Evolutionary conservation across 2,113 vertebrate species (phyloP), one percentile per base, ranked within the genome.

Genomic region (Neogobius melanostomus): DNA sequence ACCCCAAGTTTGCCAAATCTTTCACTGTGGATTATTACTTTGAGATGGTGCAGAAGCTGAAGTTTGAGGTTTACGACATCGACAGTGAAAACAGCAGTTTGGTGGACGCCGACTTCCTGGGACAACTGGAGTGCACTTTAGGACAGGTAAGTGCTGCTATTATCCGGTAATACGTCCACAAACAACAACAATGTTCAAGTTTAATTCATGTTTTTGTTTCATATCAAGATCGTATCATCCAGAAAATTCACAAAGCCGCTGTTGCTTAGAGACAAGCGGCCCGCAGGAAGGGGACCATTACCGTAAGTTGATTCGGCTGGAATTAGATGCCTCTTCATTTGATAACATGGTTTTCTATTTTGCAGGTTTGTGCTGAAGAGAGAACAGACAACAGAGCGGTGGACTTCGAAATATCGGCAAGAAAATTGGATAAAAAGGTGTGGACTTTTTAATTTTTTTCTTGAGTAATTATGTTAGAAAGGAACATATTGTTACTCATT

Each of bases 361-460:
- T 81, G 11, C 59, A 98, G 97, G 92, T 98, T 72, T 92, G 85
- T 84, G 97, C 96, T 45, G 98, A 99, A 86, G 98, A 98, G 92
- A 92, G 94, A 66, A 98, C 96, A 62, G 98, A 99, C 90, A 99
- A 95, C 82, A 92, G 96, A 66, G 94, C 95, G 66, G 95, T 95
- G 66, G 76, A 95, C 14, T 91, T 99, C 83, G 95, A 99, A 89
- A 76, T 91, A 51, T 92, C 95, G 85, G 98, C 95, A 69, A 95
- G 97, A 85, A 98, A 98, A 90, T 90, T 99, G 83, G 98, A 99
- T 85, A 99, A 95, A 63, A 99, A 98, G 96, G 97, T 98, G 83
- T 50, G 56, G 28, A 11, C 0, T 42, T 59, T 36, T 57, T 17
- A 16, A 11, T 28, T 28, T 11, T 10, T 28, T 11, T 28, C 11